Conservation (phyloP, 1,140 invertebrate species). For the Bombus vancouverensis region DNA sequence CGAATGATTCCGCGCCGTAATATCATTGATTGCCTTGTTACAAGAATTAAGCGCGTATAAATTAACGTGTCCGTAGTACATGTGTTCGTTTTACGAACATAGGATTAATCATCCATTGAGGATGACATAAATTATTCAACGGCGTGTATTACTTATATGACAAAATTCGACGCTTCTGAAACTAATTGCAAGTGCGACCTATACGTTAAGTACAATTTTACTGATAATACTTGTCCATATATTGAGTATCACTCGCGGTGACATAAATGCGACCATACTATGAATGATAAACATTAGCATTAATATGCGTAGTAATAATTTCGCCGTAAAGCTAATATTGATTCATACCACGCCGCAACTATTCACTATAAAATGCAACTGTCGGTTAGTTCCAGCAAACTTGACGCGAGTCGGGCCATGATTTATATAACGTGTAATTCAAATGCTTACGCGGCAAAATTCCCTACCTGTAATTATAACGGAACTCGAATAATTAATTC, state of each 20-base stretch:
- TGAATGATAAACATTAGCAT: conserved; percentile 26
- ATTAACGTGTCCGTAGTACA: conserved; percentile 22
- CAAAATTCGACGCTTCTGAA: not conserved
- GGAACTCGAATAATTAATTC: not conserved
- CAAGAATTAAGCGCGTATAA: not conserved
- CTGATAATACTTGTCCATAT: not conserved
- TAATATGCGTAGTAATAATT: conserved; percentile 22
- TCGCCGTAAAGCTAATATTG: conserved; percentile 20
- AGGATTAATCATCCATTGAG: conserved; percentile 22
- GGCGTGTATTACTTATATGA: conserved; percentile 11
- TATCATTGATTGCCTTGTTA: conserved; percentile 31
- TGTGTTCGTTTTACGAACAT: not conserved
- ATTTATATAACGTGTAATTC: not conserved
- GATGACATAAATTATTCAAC: conserved; percentile 23
- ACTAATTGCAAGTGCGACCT: conserved; percentile 17
- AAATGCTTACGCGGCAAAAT: not conserved
- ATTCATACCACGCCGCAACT: not conserved
- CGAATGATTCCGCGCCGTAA: not conserved
- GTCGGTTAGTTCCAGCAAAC: not conserved
- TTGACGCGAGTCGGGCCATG: not conserved
- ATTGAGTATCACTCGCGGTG: not conserved
- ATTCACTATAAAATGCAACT: conserved; percentile 7
- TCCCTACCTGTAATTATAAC: not conserved
- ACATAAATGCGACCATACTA: not conserved
- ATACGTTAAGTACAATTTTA: conserved; percentile 40